Base-by-base conservation (phyloP, 1,140 invertebrate genomes). In the Apocrypta bakeri region DNA sequence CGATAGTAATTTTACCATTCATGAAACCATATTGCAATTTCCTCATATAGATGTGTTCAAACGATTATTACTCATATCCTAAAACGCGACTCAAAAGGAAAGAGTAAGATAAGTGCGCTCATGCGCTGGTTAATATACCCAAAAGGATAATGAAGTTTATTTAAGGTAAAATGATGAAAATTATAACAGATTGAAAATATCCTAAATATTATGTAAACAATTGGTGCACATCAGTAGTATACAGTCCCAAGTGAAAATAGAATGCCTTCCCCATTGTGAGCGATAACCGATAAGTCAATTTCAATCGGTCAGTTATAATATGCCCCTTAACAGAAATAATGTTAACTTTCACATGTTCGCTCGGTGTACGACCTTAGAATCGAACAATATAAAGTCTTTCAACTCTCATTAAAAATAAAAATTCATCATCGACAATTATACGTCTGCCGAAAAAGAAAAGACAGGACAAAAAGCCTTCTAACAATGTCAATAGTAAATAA, bases 31-130 rank as follows among this genome's bases (percentile, higher is more conserved):
- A 75, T 75, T 82, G 66, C 68, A 64, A 72, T 75, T 80, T 81
- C 29, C 71, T 27, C 73, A 25, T 68, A 14, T 24, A 61, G 25
- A 63, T 56, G 48, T 29, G 29, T 33, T 78, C 14, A 78, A 24
- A 63, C 56, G 25, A 63, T 77, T 77, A 75, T 83, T 73, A 66
- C 25, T 78, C 25, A 66, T 66, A 66, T 25, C n/a, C 68, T 78
- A 68, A 82, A 29, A 33, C 74, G 75, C 31, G 64, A 37, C 40
- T 17, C 48, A 56, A 56, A 17, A 27, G 29, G 12, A n/a, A n/a
- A 63, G n/a, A 64, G 48, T 27, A 64, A 33, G 31, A 76, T 64
- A 33, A 66, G 11, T 75, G 27, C 21, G 31, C 31, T 66, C 9
- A 42, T 77, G 40, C 9, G 21, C 61, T 4, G n/a, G 7, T 66